Percentiles rank a stretch among this genome's conserved stretches.
Conservation (phyloP, 2,113 vertebrate genomes). For the Micronycteris hirsuta region DNA sequence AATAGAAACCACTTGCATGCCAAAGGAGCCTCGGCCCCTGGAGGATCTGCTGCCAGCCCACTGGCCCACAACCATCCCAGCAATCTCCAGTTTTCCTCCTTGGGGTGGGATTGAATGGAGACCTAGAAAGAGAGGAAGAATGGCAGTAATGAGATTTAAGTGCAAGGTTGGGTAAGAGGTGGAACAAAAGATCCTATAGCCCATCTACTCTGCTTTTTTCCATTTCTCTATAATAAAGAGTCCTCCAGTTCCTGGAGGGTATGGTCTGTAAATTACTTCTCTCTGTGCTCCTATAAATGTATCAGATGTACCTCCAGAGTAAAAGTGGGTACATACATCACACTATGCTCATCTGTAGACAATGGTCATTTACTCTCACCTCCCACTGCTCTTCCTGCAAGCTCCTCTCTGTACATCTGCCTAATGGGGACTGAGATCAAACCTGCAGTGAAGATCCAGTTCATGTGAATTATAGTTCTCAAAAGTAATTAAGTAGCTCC, state of each 20-base stretch:
- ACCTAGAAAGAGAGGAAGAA: conserved; percentile 75
- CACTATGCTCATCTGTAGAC: neutral
- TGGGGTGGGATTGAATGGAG: conserved; percentile 93
- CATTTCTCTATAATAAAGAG: neutral
- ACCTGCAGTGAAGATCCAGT: neutral
- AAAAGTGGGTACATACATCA: neutral
- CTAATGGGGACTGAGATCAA: neutral
- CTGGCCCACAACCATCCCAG: conserved; percentile 94
- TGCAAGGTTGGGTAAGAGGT: neutral
- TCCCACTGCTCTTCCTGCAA: neutral
- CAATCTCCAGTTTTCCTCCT: conserved; percentile 94
- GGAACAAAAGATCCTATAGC: neutral
- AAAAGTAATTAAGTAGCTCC: neutral
- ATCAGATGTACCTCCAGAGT: neutral
- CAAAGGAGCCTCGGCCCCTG: conserved; percentile 89
- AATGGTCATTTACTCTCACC: neutral
- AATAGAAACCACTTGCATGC: conserved; percentile 93
- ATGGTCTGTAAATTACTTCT: neutral
- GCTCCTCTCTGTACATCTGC: conserved; percentile 1
- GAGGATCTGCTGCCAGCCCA: conserved; percentile 93
- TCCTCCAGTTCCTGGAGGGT: neutral
- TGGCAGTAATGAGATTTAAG: neutral
- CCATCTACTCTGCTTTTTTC: neutral
- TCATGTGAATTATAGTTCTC: neutral
- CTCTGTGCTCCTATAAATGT: conserved; percentile 3